These are phyloP conservation scores for Sternarchorhynchus goeldii DNA, from an alignment of 2,797 vertebrate species.

Conservation along the genomic window DNA sequence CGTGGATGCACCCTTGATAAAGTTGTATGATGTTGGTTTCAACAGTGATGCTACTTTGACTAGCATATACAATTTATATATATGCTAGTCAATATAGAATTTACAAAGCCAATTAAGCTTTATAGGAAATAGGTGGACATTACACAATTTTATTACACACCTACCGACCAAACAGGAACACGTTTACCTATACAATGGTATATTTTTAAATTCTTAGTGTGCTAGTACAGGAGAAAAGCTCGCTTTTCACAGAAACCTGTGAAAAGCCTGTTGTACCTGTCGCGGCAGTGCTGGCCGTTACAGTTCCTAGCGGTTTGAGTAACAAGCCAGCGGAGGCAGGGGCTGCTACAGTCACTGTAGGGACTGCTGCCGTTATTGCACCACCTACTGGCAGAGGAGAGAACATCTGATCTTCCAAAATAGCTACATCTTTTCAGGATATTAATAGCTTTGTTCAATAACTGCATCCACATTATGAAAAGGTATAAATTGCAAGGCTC, in stretches of 20 bases:
- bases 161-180: too few relatives aligned
- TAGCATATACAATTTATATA: too few relatives aligned
- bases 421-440: not conserved
- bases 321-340: constrained; percentile 63
- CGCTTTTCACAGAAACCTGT: not conserved
- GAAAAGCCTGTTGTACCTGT: constrained; percentile 8
- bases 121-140: too few relatives aligned
- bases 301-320: constrained; percentile 73
- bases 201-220: not conserved
- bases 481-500: not conserved
- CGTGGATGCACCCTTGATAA: too few relatives aligned
- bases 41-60: too few relatives aligned
- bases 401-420: not conserved
- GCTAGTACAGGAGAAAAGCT: not conserved
- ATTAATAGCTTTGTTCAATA: not conserved
- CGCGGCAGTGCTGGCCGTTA: constrained; percentile 42
- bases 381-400: constrained; percentile 49
- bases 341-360: constrained; percentile 57
- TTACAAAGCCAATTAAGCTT: too few relatives aligned
- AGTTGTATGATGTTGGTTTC: too few relatives aligned
- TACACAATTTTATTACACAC: too few relatives aligned
- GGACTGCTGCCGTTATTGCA: constrained; percentile 41
- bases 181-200: too few relatives aligned
- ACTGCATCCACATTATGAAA: not conserved
- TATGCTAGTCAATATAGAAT: too few relatives aligned